These are phyloP conservation scores for Schizotus pectinicornis DNA, from an alignment of 2,888 invertebrate species.

Conservation along the genomic window DNA sequence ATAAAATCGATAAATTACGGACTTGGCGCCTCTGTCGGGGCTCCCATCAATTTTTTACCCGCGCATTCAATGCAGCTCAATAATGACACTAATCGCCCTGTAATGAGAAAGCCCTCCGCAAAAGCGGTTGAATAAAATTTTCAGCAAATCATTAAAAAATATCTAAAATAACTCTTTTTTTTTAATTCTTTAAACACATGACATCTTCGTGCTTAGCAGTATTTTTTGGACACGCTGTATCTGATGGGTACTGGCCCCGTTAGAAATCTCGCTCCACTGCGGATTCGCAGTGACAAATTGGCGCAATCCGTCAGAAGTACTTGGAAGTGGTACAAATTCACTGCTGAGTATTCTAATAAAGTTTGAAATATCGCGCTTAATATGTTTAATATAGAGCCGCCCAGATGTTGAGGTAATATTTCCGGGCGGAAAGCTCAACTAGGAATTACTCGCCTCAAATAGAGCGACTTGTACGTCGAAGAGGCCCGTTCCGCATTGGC, in stretches of 20 bases:
- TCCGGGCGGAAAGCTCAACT: constrained; percentile 15
- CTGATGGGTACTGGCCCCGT: too few relatives aligned
- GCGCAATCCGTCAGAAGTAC: constrained; percentile 14
- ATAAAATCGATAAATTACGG: neutral
- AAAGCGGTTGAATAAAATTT: too few relatives aligned
- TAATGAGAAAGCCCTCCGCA: too few relatives aligned
- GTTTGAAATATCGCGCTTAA: constrained; percentile 28
- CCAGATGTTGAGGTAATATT: constrained; percentile 26
- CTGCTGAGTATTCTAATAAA: constrained; percentile 27
- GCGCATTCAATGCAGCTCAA: too few relatives aligned
- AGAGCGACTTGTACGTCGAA: neutral
- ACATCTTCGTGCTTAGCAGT: too few relatives aligned
- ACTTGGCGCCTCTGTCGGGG: neutral
- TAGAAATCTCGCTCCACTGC: neutral
- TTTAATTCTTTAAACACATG: too few relatives aligned
- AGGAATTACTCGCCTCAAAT: neutral
- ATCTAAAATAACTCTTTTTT: too few relatives aligned
- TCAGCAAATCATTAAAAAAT: too few relatives aligned
- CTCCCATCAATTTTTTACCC: too few relatives aligned
- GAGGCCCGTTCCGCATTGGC: constrained; percentile 10
- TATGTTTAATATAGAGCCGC: constrained; percentile 16
- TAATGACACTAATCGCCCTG: too few relatives aligned
- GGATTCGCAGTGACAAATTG: constrained; percentile 18
- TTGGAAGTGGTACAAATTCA: constrained; percentile 20
- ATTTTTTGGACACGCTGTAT: too few relatives aligned